A percentile compares a stretch with the other conserved stretches of the same genome.
Conservation (phyloP, 2,797 vertebrate genomes). For the Sebastiscus tertius region DNA sequence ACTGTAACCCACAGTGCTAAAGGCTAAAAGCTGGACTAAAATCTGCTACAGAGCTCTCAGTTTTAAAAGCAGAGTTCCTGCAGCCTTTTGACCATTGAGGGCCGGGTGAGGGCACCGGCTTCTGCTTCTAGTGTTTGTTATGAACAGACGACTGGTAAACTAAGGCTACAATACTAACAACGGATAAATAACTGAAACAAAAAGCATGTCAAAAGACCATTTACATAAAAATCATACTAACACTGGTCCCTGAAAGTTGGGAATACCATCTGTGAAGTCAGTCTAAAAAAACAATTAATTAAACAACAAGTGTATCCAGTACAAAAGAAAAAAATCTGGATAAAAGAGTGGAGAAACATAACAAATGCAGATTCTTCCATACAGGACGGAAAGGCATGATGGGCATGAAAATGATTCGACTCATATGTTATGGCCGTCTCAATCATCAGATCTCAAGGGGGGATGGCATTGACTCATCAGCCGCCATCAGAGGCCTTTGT, state of each 20-base stretch:
- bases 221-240: not conserved
- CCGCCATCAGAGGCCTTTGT: too few relatives aligned
- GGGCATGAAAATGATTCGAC: not conserved
- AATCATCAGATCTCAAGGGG: not conserved
- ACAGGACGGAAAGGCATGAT: not conserved
- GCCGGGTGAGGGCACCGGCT: not conserved
- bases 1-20: not conserved
- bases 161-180: not conserved
- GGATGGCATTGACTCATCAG: too few relatives aligned
- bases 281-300: not conserved
- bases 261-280: not conserved
- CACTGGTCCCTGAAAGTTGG: not conserved
- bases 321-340: not conserved
- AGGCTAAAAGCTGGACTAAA: not conserved
- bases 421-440: not conserved
- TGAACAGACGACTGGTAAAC: not conserved
- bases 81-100: not conserved
- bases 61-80: slow-evolving; percentile 9
- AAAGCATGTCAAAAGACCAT: not conserved
- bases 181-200: not conserved
- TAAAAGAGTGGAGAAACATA: not conserved
- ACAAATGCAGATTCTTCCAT: not conserved
- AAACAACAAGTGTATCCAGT: not conserved
- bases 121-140: not conserved
- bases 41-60: not conserved